These are phyloP conservation scores for Arvicanthis niloticus DNA, from an alignment of 2,113 vertebrate genomes.

Conservation along the genomic window DNA sequence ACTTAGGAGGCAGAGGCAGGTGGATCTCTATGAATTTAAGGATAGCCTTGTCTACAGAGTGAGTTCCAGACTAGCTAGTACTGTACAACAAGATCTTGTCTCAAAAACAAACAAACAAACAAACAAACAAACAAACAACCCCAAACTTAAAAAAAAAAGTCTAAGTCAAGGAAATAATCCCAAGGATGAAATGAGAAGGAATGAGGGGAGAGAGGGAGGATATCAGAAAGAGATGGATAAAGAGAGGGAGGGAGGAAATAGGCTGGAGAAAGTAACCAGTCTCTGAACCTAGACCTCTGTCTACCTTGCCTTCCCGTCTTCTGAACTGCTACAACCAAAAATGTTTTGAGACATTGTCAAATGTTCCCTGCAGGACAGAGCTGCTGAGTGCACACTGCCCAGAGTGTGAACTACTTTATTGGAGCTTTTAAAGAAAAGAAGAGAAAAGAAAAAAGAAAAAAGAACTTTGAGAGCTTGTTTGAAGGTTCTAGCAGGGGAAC, in stretches of 20 bases:
- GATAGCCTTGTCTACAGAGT: not conserved
- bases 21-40: not conserved
- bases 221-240: not conserved
- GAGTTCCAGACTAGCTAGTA: not conserved
- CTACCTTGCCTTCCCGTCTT: not conserved
- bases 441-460: not conserved
- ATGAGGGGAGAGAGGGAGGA: no score
- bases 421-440: not conserved
- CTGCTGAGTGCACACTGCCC: no score
- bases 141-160: not conserved
- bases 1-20: not conserved
- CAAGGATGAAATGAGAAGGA: not conserved
- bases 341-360: conserved; percentile 12
- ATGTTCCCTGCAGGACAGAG: not conserved
- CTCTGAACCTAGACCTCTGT: not conserved
- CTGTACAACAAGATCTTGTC: not conserved
- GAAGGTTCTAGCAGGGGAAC: no score
- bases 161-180: not conserved
- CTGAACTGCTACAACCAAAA: not conserved
- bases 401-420: not conserved
- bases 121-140: not conserved
- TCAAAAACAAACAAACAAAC: not conserved
- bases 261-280: not conserved
- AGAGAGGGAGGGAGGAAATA: not conserved
- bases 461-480: not conserved